Evolutionary conservation across 2,797 vertebrate genomes (phyloP), one percentile per base, ranked within the genome.

Genomic region (Antennarius maculatus): DNA sequence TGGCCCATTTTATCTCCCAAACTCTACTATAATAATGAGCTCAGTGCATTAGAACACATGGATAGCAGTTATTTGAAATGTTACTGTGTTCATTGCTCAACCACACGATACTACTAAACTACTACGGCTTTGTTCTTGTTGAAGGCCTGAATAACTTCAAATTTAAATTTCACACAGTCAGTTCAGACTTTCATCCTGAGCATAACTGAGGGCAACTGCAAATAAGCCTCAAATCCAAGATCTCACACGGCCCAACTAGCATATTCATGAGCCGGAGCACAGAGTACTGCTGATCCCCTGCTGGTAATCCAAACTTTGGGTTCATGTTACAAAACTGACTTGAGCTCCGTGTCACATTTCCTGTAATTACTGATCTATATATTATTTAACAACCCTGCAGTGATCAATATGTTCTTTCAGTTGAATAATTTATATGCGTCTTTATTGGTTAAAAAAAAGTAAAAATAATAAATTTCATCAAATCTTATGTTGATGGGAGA

Each of bases 151-250:
- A 54, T 28, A 47, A 39, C 63, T 71, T 74, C 41, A 69, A 49
- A 66, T 79, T 51, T 61, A 61, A 56, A 77, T 69, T 75, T 50
- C n/a, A 60, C 27, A n/a, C 47, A 29, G 63, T 82, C 39, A 79
- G 29, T 42, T 62, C 47, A 57, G 39, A 51, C 29, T 61, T 70
- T 61, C 51, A 63, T 77, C 31, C 48, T 37, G 31, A 34, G 17
- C 61, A 64, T 31, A 42, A 67, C 37, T 54, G 37, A 75, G 34
- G 14, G 48, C 15, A 60, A 54, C 5, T 18, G 47, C 39, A 28
- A 12, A 63, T 27, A 27, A 69, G 29, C 51, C 41, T 69, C 11
- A 59, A 67, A 60, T 67, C 9, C 13, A 17, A 37, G 11, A 60
- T 57, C 53, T 16, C 50, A 57, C 37, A 17, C 29, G 11, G 11